Percentiles rank a stretch among this genome's conserved stretches.
These are phyloP conservation scores for Rhabdornis inornatus DNA, from an alignment of 2,113 vertebrate genomes.

Conservation along the genomic window DNA sequence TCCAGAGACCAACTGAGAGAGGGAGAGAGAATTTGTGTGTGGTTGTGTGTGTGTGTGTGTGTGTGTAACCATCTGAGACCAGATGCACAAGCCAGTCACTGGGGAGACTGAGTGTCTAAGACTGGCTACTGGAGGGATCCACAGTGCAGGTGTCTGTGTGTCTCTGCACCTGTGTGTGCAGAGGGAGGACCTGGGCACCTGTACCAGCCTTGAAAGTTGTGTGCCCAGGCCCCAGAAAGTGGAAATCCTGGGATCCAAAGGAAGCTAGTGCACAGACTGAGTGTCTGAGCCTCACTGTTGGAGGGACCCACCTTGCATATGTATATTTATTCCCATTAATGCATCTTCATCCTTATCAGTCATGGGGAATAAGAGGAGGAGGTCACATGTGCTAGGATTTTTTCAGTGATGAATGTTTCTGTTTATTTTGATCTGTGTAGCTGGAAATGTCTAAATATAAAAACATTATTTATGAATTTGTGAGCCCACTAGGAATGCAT, in stretches of 20 bases:
- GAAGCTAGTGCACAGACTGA: accelerated
- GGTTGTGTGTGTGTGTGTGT: too few relatives aligned
- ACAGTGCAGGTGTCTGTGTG: too few relatives aligned
- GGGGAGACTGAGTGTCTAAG: neutral
- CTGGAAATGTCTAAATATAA: neutral
- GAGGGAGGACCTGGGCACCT: neutral
- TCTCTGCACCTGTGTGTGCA: neutral
- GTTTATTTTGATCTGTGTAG: neutral
- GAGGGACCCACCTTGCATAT: neutral
- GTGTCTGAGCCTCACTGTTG: neutral
- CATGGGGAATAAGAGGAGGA: neutral
- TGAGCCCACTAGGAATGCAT: neutral
- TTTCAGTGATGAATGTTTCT: neutral
- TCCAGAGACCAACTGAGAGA: neutral
- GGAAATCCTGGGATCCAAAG: neutral
- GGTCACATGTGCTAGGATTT: neutral
- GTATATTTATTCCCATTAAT: neutral
- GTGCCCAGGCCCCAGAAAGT: neutral
- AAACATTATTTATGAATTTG: neutral
- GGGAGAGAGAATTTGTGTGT: too few relatives aligned
- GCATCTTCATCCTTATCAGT: neutral
- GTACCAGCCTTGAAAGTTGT: neutral
- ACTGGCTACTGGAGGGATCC: neutral
- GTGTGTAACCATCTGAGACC: neutral
- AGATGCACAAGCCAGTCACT: neutral